Evolutionary conservation across 2,797 vertebrate genomes (phyloP), one percentile per base, ranked within the genome.

Genomic region (Euthynnus affinis): DNA sequence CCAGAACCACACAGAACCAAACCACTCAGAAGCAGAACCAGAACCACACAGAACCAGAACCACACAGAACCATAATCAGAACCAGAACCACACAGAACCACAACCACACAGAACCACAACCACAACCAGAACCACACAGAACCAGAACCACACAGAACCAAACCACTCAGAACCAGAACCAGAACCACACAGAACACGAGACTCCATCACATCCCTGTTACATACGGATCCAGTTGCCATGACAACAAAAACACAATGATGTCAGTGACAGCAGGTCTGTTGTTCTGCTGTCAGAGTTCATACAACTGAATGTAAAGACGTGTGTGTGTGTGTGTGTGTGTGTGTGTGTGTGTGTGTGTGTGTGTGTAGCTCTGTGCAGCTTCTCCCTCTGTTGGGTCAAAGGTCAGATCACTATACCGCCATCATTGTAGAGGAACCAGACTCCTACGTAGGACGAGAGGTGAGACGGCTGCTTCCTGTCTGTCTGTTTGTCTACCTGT

Each of bases 371-470:
- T 82, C 90, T 18, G 82, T 13, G 9, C 73, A 92, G 29, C 81
- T 94, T 44, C 87, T 93, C 3, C 88, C 92, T 60, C 80, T 91
- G 6, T n/a, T 94, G 17, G 93, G 92, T 84, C 89, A 86, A 55
- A 87, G 68, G 87, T 89, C 90, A 9, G 87, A 88, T 40, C 88
- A 85, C 65, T 92, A 83, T 84, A 89, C 67, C 0, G 93, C 89
- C 69, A 17, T 93, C 66, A 75, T 94, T 27, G 10, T 90, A 0
- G 93, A 94, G 67, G 89, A 92, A 0, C 81, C 88, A 0, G 76
- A 82, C 4, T 93, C 92, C 0, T 94, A 86, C 5, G 74, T 91
- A 0, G 93, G 92, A 12, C 77, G 92, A 69, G 93, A 93, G 91
- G 93, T 93, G 20, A 65, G 51, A 51, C 69, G 3, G 17, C 7